Percentiles rank a stretch among this genome's conserved stretches.
phyloP scores from a whole-genome alignment of 2,888 invertebrate species.

The Bombylius discolor region DNA sequence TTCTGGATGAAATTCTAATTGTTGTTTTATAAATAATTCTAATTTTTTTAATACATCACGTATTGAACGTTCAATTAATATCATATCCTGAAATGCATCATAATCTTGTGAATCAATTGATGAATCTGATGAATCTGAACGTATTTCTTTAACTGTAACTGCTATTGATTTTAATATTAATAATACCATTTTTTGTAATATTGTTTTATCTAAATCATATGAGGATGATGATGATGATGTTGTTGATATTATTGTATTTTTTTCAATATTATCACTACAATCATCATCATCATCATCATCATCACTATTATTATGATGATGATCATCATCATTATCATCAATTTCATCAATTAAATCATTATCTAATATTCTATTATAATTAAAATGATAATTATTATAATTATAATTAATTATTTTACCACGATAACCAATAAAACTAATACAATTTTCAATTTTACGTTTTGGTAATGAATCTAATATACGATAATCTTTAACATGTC shows the following conservation, averaged over 20 bases:
- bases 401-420: slow-evolving; percentile 24
- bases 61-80: slow-evolving; percentile 73
- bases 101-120: slow-evolving; percentile 74
- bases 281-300: not conserved
- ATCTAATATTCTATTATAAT: slow-evolving; percentile 36
- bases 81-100: slow-evolving; percentile 80
- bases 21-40: slow-evolving; percentile 67
- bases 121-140: slow-evolving; percentile 74
- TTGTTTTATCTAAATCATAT: slow-evolving; percentile 51
- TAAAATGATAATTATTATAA: slow-evolving; percentile 3
- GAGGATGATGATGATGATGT: slow-evolving; percentile 11
- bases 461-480: slow-evolving; percentile 39
- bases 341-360: too few relatives aligned
- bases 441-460: slow-evolving; percentile 30
- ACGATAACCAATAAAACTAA: slow-evolving; percentile 31
- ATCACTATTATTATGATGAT: not conserved
- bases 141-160: slow-evolving; percentile 78
- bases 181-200: slow-evolving; percentile 76
- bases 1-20: slow-evolving; percentile 75
- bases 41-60: slow-evolving; percentile 69
- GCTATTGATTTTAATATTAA: slow-evolving; percentile 79
- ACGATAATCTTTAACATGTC: slow-evolving; percentile 74
- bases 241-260: slow-evolving; percentile 26
- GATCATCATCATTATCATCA: too few relatives aligned
- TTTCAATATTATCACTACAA: not conserved